phyloP scores from a whole-genome alignment of 2,888 invertebrate genomes.

The Lysandra coridon region DNA sequence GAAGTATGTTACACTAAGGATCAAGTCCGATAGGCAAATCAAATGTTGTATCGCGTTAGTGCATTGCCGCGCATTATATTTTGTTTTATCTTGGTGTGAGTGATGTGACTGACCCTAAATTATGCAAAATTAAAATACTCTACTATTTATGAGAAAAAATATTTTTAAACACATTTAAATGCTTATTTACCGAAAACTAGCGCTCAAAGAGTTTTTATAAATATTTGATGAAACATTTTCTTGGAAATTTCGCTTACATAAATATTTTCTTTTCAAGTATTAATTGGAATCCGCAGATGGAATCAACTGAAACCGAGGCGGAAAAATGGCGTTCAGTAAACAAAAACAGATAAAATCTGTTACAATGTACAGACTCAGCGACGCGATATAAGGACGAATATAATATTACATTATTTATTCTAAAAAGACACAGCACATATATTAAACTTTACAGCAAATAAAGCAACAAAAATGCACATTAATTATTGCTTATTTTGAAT shows the following conservation, averaged over 20 bases:
- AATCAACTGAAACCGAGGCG: slow-evolving; percentile 10
- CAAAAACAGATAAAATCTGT: slow-evolving; percentile 9
- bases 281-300: slow-evolving; percentile 14
- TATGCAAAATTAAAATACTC: neutral
- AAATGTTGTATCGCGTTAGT: neutral
- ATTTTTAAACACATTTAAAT: neutral
- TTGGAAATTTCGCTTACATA: neutral
- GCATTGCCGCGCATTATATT: neutral
- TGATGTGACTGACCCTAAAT: neutral
- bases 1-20: too few relatives aligned
- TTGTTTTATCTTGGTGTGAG: neutral
- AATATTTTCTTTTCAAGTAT: neutral
- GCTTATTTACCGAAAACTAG: neutral
- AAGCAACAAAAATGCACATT: too few relatives aligned
- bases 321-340: neutral
- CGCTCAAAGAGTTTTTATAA: neutral
- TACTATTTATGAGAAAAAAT: neutral
- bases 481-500: too few relatives aligned
- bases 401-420: too few relatives aligned
- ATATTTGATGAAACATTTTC: neutral
- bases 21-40: too few relatives aligned
- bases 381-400: neutral
- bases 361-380: neutral
- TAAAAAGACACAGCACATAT: too few relatives aligned
- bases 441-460: too few relatives aligned